phyloP scores from a whole-genome alignment of 2,113 vertebrate species.

The Glaucomys volans region DNA sequence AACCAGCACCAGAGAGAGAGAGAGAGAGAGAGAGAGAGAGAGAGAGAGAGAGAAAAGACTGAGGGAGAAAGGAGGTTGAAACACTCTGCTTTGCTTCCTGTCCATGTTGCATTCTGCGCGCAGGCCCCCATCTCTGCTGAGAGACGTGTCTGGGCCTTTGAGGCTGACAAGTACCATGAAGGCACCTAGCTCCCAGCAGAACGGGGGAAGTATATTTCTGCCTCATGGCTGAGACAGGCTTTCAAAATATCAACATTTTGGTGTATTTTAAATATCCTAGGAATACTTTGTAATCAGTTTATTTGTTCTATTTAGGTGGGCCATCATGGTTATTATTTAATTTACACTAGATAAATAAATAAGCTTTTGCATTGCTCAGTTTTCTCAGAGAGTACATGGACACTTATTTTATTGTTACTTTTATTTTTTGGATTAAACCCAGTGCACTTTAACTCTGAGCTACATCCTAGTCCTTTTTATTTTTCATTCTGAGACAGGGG shows the following conservation, averaged over 20 bases:
- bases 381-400: neutral
- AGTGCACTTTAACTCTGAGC: too few species aligned
- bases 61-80: neutral
- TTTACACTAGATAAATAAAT: neutral
- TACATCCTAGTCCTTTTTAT: too few species aligned
- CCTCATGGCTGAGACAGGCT: neutral
- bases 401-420: neutral
- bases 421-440: too few species aligned
- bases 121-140: neutral
- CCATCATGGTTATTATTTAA: neutral
- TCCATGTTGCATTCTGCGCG: rapidly evolving
- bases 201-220: neutral
- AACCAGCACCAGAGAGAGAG: too few species aligned
- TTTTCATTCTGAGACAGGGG: too few species aligned
- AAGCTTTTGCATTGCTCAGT: neutral
- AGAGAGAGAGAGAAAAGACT: too few species aligned
- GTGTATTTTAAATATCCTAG: neutral
- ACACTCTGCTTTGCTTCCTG: neutral
- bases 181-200: neutral
- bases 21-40: too few species aligned
- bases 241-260: neutral
- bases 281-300: neutral
- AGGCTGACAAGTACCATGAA: neutral
- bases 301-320: neutral
- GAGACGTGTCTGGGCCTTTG: neutral